Evolutionary conservation across 2,888 invertebrate genomes (phyloP).

Genomic region (Pandemis heparana): DNA sequence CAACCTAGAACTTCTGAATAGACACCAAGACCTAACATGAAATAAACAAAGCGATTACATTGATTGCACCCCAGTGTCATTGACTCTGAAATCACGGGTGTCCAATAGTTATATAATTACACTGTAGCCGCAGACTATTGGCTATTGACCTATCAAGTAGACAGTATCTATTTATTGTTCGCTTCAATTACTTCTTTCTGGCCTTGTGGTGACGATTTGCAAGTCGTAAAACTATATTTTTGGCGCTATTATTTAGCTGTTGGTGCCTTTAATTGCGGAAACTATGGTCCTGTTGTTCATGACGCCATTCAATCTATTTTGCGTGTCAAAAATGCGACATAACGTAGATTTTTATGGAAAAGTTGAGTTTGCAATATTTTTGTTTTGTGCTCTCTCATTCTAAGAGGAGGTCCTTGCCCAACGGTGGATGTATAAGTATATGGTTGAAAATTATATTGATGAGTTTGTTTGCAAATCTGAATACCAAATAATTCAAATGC

Average conservation of each 20-base stretch:
- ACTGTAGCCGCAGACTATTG: conserved; percentile 61
- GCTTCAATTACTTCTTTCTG: conserved; percentile 69
- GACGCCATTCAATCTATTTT: no score
- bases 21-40: conserved; percentile 33
- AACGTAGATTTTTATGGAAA: no score
- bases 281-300: no score
- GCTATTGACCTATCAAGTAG: conserved; percentile 77
- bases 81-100: conserved; percentile 80
- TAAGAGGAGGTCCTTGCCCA: no score
- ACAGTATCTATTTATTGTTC: conserved; percentile 71
- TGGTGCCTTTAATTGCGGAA: background rate
- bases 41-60: conserved; percentile 9
- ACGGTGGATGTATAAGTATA: no score
- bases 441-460: no score
- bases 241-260: conserved; percentile 42
- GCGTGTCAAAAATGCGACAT: no score
- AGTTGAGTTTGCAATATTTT: no score
- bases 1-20: conserved; percentile 17
- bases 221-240: conserved; percentile 56
- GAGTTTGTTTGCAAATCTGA: no score
- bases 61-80: conserved; percentile 57
- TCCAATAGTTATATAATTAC: conserved; percentile 73
- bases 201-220: conserved; percentile 57
- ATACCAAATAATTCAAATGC: no score
- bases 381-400: no score